Conservation (phyloP, 1,140 invertebrate species). For the Tetranychus urticae region DNA sequence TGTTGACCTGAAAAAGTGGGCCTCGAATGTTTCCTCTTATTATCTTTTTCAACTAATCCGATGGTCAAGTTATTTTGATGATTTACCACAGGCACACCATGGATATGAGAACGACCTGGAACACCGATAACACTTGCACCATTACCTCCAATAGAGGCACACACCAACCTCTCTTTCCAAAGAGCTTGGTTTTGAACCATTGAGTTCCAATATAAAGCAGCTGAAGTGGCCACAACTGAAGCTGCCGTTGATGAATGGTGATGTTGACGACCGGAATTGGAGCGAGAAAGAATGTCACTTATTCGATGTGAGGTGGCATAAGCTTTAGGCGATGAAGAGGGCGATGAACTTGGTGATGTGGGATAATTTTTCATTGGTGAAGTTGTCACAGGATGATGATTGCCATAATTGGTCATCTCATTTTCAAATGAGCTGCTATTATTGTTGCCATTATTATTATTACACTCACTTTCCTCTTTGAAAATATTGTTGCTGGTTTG, state of each 20-base stretch:
- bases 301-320: not conserved
- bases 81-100: not conserved
- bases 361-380: not conserved
- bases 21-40: slow-evolving; percentile 47
- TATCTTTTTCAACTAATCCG: slow-evolving; percentile 9
- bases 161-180: slow-evolving; percentile 14
- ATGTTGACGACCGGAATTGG: not conserved
- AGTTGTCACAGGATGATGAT: too few species aligned
- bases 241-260: not conserved
- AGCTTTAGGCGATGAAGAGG: not conserved
- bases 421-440: not conserved
- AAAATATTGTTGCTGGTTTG: not conserved
- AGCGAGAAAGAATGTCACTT: not conserved
- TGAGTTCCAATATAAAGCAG: slow-evolving; percentile 63
- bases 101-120: not conserved
- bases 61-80: too few species aligned
- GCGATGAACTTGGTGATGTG: not conserved
- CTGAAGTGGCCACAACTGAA: not conserved
- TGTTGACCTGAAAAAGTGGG: slow-evolving; percentile 99
- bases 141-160: not conserved
- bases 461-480: not conserved
- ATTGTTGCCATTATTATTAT: not conserved
- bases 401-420: too few species aligned
- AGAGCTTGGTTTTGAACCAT: slow-evolving; percentile 38
- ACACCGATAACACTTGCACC: not conserved